These are phyloP conservation scores for Peromyscus eremicus DNA, from an alignment of 2,797 vertebrate species.

Conservation along the genomic window DNA sequence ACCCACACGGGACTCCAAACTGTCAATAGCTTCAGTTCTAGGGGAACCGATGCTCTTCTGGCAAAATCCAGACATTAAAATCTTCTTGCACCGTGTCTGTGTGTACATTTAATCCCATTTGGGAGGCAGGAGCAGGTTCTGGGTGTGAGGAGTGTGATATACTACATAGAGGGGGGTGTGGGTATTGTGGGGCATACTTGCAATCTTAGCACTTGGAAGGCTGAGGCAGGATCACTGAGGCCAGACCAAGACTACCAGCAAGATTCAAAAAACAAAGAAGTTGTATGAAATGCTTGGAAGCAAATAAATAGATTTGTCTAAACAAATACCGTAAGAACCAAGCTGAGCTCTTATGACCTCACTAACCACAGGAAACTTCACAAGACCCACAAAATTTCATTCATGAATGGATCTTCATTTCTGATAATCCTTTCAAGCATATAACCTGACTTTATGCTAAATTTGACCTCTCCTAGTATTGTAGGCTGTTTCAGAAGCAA, in stretches of 20 bases:
- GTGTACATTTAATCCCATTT: background rate
- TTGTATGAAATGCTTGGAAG: background rate
- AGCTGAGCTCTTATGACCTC: background rate
- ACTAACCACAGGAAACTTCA: background rate
- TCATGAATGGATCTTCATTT: background rate
- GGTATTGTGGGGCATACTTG: background rate
- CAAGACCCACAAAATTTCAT: background rate
- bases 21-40: background rate
- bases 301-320: background rate
- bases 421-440: conserved; percentile 18
- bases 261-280: background rate
- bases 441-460: background rate
- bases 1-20: background rate
- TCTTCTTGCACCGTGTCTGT: background rate
- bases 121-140: background rate
- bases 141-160: background rate
- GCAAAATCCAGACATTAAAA: background rate
- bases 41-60: background rate
- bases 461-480: background rate
- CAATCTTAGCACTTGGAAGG: background rate
- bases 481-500: conserved; percentile 36
- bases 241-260: background rate
- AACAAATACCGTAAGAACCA: background rate
- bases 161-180: background rate
- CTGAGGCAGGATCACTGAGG: background rate